Conservation (phyloP, 2,113 vertebrate species). For the Pongo abelii region DNA sequence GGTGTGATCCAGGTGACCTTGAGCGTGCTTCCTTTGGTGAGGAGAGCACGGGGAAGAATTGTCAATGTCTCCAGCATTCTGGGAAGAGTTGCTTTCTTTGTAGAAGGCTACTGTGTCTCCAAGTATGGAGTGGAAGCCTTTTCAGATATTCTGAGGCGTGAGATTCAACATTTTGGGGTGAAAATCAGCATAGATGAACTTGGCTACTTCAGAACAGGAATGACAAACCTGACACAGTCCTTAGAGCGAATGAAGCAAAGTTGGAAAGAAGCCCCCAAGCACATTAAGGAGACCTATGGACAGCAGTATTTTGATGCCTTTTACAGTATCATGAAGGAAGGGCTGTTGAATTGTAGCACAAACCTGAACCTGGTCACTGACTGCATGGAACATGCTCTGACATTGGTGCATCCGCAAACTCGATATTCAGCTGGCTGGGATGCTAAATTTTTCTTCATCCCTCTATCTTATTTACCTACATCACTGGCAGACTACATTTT, state of each 20-base stretch:
- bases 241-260: neutral
- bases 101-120: conserved; percentile 78
- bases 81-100: conserved; percentile 76
- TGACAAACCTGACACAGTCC: neutral
- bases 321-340: fast-evolving
- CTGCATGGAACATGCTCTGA: conserved; percentile 88
- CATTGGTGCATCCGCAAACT: conserved; percentile 80
- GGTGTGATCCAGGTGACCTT: conserved; percentile 81
- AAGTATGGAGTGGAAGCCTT: conserved; percentile 86
- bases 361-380: conserved; percentile 84
- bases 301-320: conserved; percentile 69
- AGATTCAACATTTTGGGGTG: conserved; percentile 85
- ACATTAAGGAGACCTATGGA: conserved; percentile 83
- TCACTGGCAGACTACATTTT: conserved; percentile 82
- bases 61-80: conserved; percentile 82
- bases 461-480: conserved; percentile 86
- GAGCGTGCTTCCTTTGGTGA: conserved; percentile 82
- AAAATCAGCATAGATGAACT: conserved; percentile 85
- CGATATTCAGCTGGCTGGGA: conserved; percentile 86
- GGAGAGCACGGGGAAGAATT: conserved; percentile 79
- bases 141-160: conserved; percentile 84
- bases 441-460: conserved; percentile 83
- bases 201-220: conserved; percentile 80
- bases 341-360: neutral
- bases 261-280: conserved; percentile 78